phyloP scores from a whole-genome alignment of 2,113 vertebrate species.

The Mellivora capensis region DNA sequence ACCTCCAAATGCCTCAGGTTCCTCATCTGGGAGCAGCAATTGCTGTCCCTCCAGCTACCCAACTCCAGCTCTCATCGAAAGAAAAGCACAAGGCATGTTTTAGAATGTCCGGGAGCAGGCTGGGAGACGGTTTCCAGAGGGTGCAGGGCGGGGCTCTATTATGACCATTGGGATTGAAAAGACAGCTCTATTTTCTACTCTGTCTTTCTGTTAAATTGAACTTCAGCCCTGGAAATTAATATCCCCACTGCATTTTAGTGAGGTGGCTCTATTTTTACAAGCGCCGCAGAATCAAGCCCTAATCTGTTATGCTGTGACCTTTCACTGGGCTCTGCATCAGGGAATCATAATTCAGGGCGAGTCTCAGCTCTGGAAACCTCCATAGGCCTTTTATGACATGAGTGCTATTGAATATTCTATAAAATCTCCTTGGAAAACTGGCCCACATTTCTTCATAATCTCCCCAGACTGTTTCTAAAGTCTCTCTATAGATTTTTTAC shows the following conservation, averaged over 20 bases:
- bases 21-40: constrained; percentile 60
- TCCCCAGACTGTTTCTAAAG: constrained; percentile 67
- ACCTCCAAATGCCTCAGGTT: constrained; percentile 55
- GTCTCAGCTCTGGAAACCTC: constrained; percentile 50
- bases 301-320: constrained; percentile 68
- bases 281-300: constrained; percentile 41
- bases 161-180: constrained; percentile 59
- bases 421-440: constrained; percentile 66
- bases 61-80: neutral
- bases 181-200: constrained; percentile 74
- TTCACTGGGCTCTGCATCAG: constrained; percentile 47
- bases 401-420: constrained; percentile 72
- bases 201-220: constrained; percentile 69
- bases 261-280: constrained; percentile 69
- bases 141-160: constrained; percentile 29
- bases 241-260: constrained; percentile 59
- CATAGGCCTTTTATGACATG: constrained; percentile 62
- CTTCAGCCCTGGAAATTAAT: constrained; percentile 75
- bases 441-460: constrained; percentile 68
- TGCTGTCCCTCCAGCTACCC: constrained; percentile 48
- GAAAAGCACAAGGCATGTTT: constrained; percentile 7
- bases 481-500: constrained; percentile 72
- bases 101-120: constrained; percentile 1
- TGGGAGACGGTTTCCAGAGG: constrained; percentile 35
- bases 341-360: constrained; percentile 63